These are phyloP conservation scores for Berghia stephanieae DNA, from an alignment of 1,140 invertebrate species.

Conservation along the genomic window DNA sequence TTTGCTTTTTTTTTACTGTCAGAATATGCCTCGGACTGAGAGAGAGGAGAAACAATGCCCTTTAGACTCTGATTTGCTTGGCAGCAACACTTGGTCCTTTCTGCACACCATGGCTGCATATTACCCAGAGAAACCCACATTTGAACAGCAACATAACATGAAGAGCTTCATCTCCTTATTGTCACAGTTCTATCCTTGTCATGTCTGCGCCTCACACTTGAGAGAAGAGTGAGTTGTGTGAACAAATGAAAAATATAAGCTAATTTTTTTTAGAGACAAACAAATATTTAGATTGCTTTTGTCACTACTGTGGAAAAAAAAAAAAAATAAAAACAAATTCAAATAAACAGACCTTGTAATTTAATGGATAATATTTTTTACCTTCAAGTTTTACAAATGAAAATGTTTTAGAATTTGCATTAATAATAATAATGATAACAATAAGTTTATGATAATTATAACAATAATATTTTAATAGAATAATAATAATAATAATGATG, in stretches of 20 bases:
- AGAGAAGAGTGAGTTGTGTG: constrained; percentile 42
- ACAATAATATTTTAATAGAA: too few species aligned
- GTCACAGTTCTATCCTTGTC: constrained; percentile 94
- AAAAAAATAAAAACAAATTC: background rate
- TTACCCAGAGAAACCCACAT: constrained; percentile 86
- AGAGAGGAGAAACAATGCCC: constrained; percentile 58
- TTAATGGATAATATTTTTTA: background rate
- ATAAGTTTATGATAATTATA: too few species aligned
- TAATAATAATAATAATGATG: too few species aligned
- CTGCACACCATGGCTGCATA: constrained; percentile 97
- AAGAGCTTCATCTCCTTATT: constrained; percentile 85
- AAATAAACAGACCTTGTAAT: background rate
- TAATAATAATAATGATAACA: too few species aligned
- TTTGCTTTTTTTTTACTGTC: background rate
- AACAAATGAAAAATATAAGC: background rate
- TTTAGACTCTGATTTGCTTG: constrained; percentile 65
- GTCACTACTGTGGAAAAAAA: background rate
- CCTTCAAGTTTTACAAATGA: background rate
- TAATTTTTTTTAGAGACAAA: background rate
- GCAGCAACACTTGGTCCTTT: constrained; percentile 84
- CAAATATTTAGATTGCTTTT: background rate
- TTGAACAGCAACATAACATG: constrained; percentile 80
- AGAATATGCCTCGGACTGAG: constrained; percentile 24
- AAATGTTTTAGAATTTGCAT: background rate
- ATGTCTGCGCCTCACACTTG: constrained; percentile 88